These are phyloP conservation scores for Morphnarchus princeps DNA, from an alignment of 2,113 vertebrate species.

Conservation along the genomic window DNA sequence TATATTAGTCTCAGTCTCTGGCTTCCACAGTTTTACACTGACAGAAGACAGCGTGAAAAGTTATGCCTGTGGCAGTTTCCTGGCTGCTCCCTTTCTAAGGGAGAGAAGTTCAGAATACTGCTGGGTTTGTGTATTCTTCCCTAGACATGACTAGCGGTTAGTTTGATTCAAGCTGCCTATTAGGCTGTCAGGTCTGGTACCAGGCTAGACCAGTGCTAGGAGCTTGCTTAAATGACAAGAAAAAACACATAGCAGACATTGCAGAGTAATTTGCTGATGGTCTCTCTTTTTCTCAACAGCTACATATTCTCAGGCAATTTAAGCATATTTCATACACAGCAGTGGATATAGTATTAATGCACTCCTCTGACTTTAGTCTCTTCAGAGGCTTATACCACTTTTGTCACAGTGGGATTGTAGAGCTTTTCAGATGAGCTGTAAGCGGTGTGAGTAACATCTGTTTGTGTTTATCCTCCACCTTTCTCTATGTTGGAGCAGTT, in stretches of 20 bases:
- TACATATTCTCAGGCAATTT: accelerated
- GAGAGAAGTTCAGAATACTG: background rate
- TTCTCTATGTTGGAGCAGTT: background rate
- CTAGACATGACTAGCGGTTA: accelerated
- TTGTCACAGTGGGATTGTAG: background rate
- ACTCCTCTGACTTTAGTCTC: background rate
- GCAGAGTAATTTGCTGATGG: background rate
- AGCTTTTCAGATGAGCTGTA: background rate
- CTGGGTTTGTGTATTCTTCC: background rate
- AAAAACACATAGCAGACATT: background rate
- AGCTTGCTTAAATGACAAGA: background rate
- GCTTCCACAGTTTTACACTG: background rate
- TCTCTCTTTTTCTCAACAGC: background rate
- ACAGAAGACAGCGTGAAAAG: background rate
- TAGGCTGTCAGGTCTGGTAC: background rate
- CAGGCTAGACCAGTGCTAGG: background rate
- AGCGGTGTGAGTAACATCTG: background rate
- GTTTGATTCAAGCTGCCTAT: background rate
- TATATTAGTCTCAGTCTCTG: background rate
- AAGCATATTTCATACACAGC: background rate
- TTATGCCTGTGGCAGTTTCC: background rate
- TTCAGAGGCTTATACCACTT: accelerated
- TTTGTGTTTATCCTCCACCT: background rate
- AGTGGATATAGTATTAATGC: accelerated
- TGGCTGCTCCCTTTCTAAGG: background rate